Evolutionary conservation across 2,797 vertebrate genomes (phyloP).

Genomic region (Alectoris magna): DNA sequence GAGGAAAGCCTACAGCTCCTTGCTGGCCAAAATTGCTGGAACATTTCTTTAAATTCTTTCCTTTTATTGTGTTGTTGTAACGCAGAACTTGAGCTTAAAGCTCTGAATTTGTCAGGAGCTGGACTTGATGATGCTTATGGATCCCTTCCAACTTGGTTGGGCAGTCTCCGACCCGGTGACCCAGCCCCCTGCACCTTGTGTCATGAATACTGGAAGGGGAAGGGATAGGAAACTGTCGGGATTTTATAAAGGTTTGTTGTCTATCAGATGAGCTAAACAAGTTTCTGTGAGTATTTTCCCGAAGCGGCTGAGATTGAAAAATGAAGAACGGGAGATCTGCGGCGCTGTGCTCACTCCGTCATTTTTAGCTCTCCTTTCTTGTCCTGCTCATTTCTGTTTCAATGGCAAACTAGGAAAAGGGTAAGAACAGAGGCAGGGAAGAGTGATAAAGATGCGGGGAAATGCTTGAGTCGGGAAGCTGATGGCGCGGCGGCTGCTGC

Average conservation of each 20-base stretch:
- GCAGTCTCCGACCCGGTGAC: no score
- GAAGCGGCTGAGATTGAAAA: conserved; percentile 9
- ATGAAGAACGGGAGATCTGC: not conserved
- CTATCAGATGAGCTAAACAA: not conserved
- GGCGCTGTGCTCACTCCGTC: not conserved
- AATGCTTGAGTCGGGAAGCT: not conserved
- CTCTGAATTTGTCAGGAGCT: not conserved
- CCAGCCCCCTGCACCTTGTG: not conserved
- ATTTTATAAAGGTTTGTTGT: not conserved
- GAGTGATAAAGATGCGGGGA: not conserved
- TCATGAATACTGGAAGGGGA: not conserved
- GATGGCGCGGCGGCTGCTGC: conserved; percentile 48
- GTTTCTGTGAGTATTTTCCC: not conserved
- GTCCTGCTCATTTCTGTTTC: not conserved
- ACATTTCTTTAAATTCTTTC: not conserved
- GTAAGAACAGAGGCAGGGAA: not conserved
- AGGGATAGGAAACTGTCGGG: not conserved
- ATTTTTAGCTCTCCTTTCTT: not conserved
- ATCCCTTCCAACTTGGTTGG: no score
- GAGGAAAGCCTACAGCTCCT: not conserved
- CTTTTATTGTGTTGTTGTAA: not conserved
- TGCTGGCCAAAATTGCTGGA: not conserved
- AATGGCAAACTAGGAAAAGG: not conserved
- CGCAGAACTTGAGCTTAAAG: not conserved
- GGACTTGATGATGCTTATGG: no score